Percentiles rank a stretch among this genome's conserved stretches.
Conservation (phyloP, 2,888 invertebrate genomes). For the Eueremaeus valkanovi region DNA sequence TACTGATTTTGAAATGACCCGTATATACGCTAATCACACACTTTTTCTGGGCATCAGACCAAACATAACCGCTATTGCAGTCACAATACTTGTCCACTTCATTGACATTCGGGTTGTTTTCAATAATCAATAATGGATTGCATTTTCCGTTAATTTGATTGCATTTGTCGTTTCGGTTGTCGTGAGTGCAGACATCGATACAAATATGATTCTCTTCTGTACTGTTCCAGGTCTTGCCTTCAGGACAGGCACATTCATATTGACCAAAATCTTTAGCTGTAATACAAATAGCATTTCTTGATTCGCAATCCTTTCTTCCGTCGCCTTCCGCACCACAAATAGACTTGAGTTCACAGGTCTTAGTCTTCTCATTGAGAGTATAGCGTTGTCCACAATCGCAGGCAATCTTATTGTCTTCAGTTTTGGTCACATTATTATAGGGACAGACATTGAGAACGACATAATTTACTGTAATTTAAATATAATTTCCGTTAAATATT, state of each 20-base stretch:
- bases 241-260: background rate
- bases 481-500: too few species aligned
- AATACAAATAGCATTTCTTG: background rate
- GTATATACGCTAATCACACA: background rate
- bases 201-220: background rate
- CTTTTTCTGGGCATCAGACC: too few species aligned
- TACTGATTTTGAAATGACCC: background rate
- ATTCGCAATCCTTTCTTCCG: background rate
- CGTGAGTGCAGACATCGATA: background rate
- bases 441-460: constrained; percentile 9
- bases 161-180: background rate
- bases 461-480: too few species aligned
- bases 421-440: background rate
- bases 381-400: background rate
- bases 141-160: background rate
- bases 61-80: background rate
- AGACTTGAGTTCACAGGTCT: background rate
- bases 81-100: background rate
- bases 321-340: background rate
- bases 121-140: background rate
- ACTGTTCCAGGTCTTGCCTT: background rate
- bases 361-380: background rate
- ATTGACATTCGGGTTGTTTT: background rate
- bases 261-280: background rate
- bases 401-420: background rate